Evolutionary conservation across 1,140 invertebrate genomes (phyloP).

Genomic region (Lepidurus apus): DNA sequence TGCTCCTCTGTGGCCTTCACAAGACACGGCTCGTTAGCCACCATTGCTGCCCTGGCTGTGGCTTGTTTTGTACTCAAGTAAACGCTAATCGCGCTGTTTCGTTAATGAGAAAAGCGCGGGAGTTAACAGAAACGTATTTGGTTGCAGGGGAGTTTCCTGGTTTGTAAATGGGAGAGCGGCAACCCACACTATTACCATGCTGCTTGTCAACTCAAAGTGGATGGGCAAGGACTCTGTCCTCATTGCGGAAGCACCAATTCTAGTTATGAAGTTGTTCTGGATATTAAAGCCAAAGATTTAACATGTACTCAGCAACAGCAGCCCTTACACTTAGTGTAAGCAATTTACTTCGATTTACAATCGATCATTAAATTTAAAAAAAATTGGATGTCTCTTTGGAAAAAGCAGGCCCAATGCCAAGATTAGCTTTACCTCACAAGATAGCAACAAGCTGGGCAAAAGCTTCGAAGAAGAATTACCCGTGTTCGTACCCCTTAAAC

Average conservation of each 20-base stretch:
- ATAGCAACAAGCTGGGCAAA: constrained; percentile 22
- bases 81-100: constrained; percentile 30
- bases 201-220: constrained; percentile 59
- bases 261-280: constrained; percentile 54
- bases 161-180: constrained; percentile 51
- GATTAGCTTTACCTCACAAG: constrained; percentile 39
- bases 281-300: constrained; percentile 51
- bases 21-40: constrained; percentile 67
- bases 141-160: constrained; percentile 61
- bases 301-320: constrained; percentile 51
- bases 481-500: constrained; percentile 31
- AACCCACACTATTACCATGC: constrained; percentile 64
- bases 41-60: constrained; percentile 85
- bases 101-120: background rate
- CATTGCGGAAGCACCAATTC: constrained; percentile 64
- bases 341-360: constrained; percentile 36
- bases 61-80: constrained; percentile 85
- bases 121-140: constrained; percentile 31
- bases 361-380: constrained; percentile 24
- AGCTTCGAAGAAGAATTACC: constrained; percentile 17
- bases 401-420: constrained; percentile 41
- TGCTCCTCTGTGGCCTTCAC: constrained; percentile 77
- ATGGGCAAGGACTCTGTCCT: constrained; percentile 58
- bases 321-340: constrained; percentile 47
- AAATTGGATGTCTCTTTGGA: constrained; percentile 25